Evolutionary conservation across 1,140 invertebrate species (phyloP).

Genomic region (Armadillidium nasatum): DNA sequence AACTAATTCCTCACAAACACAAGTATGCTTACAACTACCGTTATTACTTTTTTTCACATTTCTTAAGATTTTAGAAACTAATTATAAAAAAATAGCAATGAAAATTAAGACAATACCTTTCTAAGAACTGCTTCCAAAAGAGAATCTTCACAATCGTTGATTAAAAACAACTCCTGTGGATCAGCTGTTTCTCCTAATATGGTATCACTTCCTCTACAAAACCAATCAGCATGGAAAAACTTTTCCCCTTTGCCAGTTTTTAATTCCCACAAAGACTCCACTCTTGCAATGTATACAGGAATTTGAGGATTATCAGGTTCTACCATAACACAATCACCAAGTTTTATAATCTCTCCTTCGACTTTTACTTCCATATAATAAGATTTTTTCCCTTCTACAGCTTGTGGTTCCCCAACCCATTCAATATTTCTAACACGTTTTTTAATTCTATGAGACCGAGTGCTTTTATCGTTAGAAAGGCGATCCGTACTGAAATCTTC

Average conservation of each 20-base stretch:
- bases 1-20: not conserved
- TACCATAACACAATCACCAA: constrained; percentile 65
- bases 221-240: constrained; percentile 65
- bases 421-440: constrained; percentile 46
- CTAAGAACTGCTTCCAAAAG: constrained; percentile 58
- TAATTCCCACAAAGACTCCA: constrained; percentile 69
- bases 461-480: not conserved
- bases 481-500: constrained; percentile 45
- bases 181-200: constrained; percentile 75
- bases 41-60: too few species aligned
- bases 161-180: constrained; percentile 68
- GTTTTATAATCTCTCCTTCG: constrained; percentile 32
- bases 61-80: too few species aligned
- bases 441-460: constrained; percentile 25
- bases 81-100: too few species aligned
- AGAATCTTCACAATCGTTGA: constrained; percentile 68
- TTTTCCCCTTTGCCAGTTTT: constrained; percentile 52
- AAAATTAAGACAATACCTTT: constrained; percentile 50
- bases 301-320: constrained; percentile 62
- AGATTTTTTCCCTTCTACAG: constrained; percentile 54
- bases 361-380: constrained; percentile 54
- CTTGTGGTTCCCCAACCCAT: constrained; percentile 61
- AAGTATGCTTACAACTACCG: not conserved
- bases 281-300: constrained; percentile 62
- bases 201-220: constrained; percentile 65